Evolutionary conservation across 2,888 invertebrate species (phyloP), one percentile per base, ranked within the genome.

Genomic region (Lycocerus yunnanus): DNA sequence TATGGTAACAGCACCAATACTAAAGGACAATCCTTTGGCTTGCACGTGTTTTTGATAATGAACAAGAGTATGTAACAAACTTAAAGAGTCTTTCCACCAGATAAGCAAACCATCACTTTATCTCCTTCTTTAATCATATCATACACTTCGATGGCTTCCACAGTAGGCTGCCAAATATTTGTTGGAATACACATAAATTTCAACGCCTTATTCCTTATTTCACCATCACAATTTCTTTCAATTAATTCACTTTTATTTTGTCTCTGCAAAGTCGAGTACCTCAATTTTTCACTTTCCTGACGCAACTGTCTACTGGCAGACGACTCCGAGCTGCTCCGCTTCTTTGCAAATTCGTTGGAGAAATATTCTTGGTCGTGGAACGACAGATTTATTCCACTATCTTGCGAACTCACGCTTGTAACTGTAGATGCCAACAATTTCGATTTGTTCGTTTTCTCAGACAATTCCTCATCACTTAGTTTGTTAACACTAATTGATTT

Each of bases 71-170:
- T 97, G 97, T 0, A 97, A 88, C 10, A 97, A 88, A 0, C 94
- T 93, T n/a, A 97, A 87, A 0, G 96, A 96, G 83, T 95, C 93
- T 79, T 93, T 2, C 95, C 94, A 0, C 94, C 95, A 0, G 96
- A 95, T 63, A 97, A 88, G 84, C 97, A 96, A 13, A 97, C 92
- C 83, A 97, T 88, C 14, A 97, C 92, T 77, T 92, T 90, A 85
- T 97, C 97, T 2, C 94, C 94, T 78, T 95, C 91, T 69, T 91
- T 89, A 72, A 97, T 91, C 96, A 97, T 97, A 77, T 92, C 90
- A 87, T 92, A 95, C 83, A 95, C 95, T 77, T 93, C 92, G 67
- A 96, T 89, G 0, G 95, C 96, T 92, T 94, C 94, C 10, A 95
- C 89, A 10, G 93, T 90, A 11, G 94, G 92, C 82, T 94, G 94